Evolutionary conservation across 2,113 vertebrate species (phyloP), one percentile per base, ranked within the genome.

Genomic region (Passer domesticus): DNA sequence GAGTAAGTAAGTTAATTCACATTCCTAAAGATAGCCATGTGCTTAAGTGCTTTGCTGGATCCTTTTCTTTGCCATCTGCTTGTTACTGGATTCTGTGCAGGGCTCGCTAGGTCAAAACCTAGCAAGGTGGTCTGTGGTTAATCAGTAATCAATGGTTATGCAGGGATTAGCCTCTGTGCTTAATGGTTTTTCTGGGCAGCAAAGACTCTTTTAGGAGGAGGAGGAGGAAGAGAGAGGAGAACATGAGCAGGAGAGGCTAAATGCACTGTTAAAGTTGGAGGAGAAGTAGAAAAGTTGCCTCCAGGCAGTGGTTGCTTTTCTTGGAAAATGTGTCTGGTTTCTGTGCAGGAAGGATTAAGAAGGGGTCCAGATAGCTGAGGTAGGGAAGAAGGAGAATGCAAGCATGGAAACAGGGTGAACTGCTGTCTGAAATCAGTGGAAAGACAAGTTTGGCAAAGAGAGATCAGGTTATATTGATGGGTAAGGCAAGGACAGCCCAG

Each of bases 11-110:
- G 72, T 91, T 92, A 93, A 83, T 95, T 90, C 79, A 77, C 79
- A 86, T 96, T 95, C 87, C 90, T 95, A 91, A 97, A 96, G 90
- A 96, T 74, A 95, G 76, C 63, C 46, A n/a, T 55, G 79, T 81
- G 79, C 82, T 96, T 90, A 92, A 95, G 88, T 67, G 68, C 75
- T 92, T 92, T 92, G 56, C 85, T 88, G 68, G 79, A 94, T 95
- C 70, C 50, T 94, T 96, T 92, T 83, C 84, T 87, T 90, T 28
- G 6, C 88, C 94, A 94, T 95, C 90, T 96, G 93, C 52, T 88
- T 82, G 68, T 86, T 95, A 37, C 63, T 80, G 87, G 35, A 68
- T 47, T 94, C 64, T 90, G 27, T 83, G 72, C 72, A 83, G 72
- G 82, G 37, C 83, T 94, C 90, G 46, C 75, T 86, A 88, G 87